Base-by-base conservation (phyloP, 2,797 vertebrate species). In the Coregonus ussuriensis region DNA sequence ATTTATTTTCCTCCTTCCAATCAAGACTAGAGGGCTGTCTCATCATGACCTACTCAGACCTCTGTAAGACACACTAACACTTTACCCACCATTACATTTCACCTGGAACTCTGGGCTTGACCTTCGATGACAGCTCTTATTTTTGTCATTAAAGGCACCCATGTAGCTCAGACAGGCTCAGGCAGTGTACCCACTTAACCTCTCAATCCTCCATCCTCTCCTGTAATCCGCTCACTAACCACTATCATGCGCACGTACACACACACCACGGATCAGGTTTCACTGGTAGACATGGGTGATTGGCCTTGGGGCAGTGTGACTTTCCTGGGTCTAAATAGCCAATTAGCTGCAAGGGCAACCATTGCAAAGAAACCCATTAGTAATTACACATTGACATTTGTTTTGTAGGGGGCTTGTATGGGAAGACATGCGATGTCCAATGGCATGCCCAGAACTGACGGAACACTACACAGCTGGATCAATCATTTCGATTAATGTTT, bases 301-400 rank as follows among this genome's bases (percentile, higher is more conserved):
- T 47, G 41, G 41, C 87, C 90, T 88, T 21, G 59, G 11, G 85
- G 86, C 88, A 81, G 14, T 72, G 81, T 84, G 85, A 88, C 91
- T 91, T 94, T 79, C 85, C 74, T 77, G 53, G 79, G 79, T 90
- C 87, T 88, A 88, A 91, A 91, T 86, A 90, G 86, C 87, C 89
- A 92, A 93, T 93, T 93, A 93, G 87, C 81, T 52, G 71, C 82
- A 88, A 90, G 41, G 41, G 41, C 9, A 47, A 47, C 41, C 9
- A 47, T 47, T 47, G 41, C 41, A 47, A 47, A 47, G 41, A 47
- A 47, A 47, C 11, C 41, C 9, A 47, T 47, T 47, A 11, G 11
- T 47, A 13, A 47, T 47, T 9, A 47, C 41, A 47, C 41, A 13
- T 47, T 47, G 4, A 35, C 35, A 35, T 35, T 35, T 35, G 4